Evolutionary conservation across 37 sponge, comb jelly and placozoan species (phyloP).

Genomic region (Beroe ovata): DNA sequence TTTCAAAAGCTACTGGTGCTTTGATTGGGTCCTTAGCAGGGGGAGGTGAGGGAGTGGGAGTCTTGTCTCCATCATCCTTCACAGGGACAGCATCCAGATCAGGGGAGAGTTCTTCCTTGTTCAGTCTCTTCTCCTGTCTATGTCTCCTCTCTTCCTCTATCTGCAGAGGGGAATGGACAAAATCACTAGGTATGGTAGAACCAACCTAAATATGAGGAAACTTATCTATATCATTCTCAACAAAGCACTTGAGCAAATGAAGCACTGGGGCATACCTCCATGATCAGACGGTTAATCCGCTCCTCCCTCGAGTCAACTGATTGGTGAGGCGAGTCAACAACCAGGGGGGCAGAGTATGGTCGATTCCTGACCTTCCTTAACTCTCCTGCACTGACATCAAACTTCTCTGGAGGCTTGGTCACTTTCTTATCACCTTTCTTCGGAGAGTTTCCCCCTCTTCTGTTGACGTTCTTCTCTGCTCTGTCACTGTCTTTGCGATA

Average conservation of each 20-base stretch:
- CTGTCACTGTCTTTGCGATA: background rate
- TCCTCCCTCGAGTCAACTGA: constrained; percentile 5
- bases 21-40: background rate
- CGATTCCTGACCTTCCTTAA: background rate
- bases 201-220: no score
- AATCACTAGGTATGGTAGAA: no score
- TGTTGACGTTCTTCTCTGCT: background rate
- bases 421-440: background rate
- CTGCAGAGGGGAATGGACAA: no score
- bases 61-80: background rate
- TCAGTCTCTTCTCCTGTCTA: constrained; percentile 11
- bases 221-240: no score
- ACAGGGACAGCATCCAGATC: constrained; percentile 51
- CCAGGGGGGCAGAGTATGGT: background rate
- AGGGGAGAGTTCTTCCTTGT: background rate
- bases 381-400: constrained; percentile 47
- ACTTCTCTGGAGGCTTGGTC: constrained; percentile 34
- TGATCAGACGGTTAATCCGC: constrained; percentile 21
- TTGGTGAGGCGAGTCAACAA: background rate
- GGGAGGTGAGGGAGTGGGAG: background rate
- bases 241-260: no score
- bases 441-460: background rate
- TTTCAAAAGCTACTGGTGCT: constrained; percentile 51
- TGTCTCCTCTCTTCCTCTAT: constrained; percentile 17
- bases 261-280: constrained; percentile 14